Evolutionary conservation across 2,113 vertebrate genomes (phyloP).

Genomic region (Pteronura brasiliensis): DNA sequence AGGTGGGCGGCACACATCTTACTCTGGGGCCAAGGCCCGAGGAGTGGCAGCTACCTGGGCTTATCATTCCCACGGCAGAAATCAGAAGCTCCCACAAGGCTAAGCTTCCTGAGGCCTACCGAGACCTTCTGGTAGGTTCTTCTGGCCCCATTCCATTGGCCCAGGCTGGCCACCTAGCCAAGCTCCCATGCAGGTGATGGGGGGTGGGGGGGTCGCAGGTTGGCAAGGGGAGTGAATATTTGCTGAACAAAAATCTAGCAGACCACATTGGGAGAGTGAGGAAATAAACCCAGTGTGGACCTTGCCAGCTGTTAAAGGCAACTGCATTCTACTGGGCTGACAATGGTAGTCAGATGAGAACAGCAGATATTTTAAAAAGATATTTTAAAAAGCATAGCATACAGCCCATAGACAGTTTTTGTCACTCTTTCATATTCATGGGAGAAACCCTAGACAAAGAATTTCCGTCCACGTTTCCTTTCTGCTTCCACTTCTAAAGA

Average conservation of each 20-base stretch:
- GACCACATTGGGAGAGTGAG: neutral
- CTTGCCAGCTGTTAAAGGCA: slow-evolving; percentile 2
- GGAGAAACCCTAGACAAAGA: slow-evolving; percentile 48
- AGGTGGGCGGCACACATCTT: neutral
- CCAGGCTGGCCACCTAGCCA: neutral
- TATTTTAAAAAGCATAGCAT: neutral
- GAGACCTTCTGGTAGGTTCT: neutral
- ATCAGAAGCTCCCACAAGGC: neutral
- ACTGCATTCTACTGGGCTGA: slow-evolving; percentile 21
- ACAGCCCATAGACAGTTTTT: slow-evolving; percentile 31
- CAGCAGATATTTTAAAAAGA: neutral
- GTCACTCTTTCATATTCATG: slow-evolving; percentile 21
- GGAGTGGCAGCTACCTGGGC: neutral
- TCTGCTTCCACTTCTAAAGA: slow-evolving; percentile 55
- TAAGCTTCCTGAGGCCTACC: neutral
- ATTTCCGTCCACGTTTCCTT: slow-evolving; percentile 50
- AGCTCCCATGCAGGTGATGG: neutral
- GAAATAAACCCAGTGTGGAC: slow-evolving; percentile 1
- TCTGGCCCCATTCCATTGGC: neutral
- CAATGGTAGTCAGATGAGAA: neutral
- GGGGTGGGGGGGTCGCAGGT: accelerated
- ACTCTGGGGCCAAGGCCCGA: neutral
- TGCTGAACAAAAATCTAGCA: neutral
- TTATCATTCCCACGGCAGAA: neutral
- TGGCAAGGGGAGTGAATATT: neutral